Conservation (phyloP, 2,888 invertebrate genomes). For the Eulithis prunata region DNA sequence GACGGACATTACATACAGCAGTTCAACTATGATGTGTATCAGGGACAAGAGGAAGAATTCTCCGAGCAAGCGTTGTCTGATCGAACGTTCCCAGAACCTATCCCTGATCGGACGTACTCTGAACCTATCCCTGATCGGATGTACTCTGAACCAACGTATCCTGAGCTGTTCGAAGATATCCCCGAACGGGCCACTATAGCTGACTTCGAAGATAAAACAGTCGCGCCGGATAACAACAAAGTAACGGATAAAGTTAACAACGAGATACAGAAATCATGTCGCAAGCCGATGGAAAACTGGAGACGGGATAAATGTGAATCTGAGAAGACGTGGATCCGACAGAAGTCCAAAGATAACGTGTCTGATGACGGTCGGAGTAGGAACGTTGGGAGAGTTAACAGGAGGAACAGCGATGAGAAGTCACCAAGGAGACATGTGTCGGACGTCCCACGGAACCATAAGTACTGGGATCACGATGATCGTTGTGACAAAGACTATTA, state of each 20-base stretch:
- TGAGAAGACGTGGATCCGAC: slow-evolving; percentile 64
- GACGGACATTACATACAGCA: slow-evolving; percentile 75
- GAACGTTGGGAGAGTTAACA: slow-evolving; percentile 51
- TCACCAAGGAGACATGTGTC: slow-evolving; percentile 66
- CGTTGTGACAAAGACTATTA: slow-evolving; percentile 79
- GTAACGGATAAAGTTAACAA: slow-evolving; percentile 65
- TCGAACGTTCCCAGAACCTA: slow-evolving; percentile 43
- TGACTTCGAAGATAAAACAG: slow-evolving; percentile 25
- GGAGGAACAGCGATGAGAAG: slow-evolving; percentile 63
- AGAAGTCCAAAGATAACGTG: slow-evolving; percentile 66
- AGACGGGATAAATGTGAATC: slow-evolving; percentile 63
- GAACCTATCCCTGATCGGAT: slow-evolving; percentile 33
- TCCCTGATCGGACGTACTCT: slow-evolving; percentile 34
- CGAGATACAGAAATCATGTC: slow-evolving; percentile 64
- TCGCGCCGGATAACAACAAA: slow-evolving; percentile 34
- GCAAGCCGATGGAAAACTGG: slow-evolving; percentile 72
- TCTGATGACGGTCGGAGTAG: slow-evolving; percentile 53
- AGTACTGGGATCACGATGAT: slow-evolving; percentile 80
- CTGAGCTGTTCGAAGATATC: slow-evolving; percentile 14
- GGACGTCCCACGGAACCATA: slow-evolving; percentile 73
- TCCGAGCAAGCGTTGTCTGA: slow-evolving; percentile 33
- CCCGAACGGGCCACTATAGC: slow-evolving; percentile 30
- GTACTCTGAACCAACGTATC: slow-evolving; percentile 10
- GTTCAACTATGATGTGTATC: slow-evolving; percentile 54
- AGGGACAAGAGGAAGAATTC: slow-evolving; percentile 47